Conservation (phyloP, 2,113 vertebrate genomes). For the crab-eating macaque (Macaca fascicularis) region T2T-MFA8v1.1 NC_088395.1:157842501-157843000, state of each 20-base stretch:
- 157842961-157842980: background rate
- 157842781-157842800: background rate
- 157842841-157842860: background rate
- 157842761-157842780: background rate
- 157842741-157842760: background rate
- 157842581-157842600: background rate
- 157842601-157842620: background rate
- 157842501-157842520: background rate
- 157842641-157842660: background rate
- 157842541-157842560: background rate
- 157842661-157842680: background rate
- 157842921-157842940: background rate
- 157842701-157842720: background rate
- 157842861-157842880: background rate
- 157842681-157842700: conserved; percentile 8
- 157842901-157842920: background rate
- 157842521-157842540: background rate
- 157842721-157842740: background rate
- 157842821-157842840: background rate
- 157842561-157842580: background rate
- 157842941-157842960: background rate
- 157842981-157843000: background rate
- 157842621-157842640: background rate
- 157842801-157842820: background rate
- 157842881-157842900: background rate